These are phyloP conservation scores for Drosophila obscura DNA, from an alignment of 1,140 invertebrate species.

Conservation along the genomic window DNA sequence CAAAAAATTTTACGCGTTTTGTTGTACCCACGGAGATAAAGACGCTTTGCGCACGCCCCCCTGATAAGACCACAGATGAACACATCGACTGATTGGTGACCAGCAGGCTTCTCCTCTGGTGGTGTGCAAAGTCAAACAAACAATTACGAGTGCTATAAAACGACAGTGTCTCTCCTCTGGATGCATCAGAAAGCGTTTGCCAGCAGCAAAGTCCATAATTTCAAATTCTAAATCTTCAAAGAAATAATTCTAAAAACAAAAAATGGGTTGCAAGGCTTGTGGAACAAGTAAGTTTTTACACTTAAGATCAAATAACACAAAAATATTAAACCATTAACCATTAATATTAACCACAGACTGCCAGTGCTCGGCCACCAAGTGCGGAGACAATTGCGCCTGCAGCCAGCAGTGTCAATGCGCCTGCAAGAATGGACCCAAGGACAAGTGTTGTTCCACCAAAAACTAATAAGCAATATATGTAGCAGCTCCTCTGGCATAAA, in stretches of 20 bases:
- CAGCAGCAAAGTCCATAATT: conserved; percentile 5
- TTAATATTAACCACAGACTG: conserved; percentile 37
- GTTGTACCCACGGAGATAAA: not conserved
- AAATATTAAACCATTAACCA: not conserved
- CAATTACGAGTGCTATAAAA: conserved; percentile 42
- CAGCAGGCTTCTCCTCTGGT: not conserved
- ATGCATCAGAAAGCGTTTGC: conserved; percentile 24
- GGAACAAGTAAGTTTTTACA: conserved; percentile 58
- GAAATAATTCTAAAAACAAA: conserved; percentile 9
- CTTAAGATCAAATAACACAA: too few relatives aligned
- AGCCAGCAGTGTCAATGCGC: conserved; percentile 65
- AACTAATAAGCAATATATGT: conserved; percentile 20
- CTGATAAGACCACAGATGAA: conserved; percentile 27
- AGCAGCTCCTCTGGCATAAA: not conserved
- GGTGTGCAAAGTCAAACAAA: conserved; percentile 50
- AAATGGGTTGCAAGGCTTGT: conserved; percentile 70
- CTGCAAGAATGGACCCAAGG: conserved; percentile 69
- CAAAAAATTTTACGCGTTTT: conserved; percentile 35
- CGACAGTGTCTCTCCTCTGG: not conserved
- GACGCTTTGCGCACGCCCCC: conserved; percentile 47
- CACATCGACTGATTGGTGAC: not conserved
- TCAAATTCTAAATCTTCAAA: not conserved
- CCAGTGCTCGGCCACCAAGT: conserved; percentile 68
- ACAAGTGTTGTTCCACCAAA: conserved; percentile 62
- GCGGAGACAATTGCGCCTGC: conserved; percentile 70